Evolutionary conservation across 1,140 invertebrate genomes (phyloP).

Genomic region (Potamilus streckersoni): DNA sequence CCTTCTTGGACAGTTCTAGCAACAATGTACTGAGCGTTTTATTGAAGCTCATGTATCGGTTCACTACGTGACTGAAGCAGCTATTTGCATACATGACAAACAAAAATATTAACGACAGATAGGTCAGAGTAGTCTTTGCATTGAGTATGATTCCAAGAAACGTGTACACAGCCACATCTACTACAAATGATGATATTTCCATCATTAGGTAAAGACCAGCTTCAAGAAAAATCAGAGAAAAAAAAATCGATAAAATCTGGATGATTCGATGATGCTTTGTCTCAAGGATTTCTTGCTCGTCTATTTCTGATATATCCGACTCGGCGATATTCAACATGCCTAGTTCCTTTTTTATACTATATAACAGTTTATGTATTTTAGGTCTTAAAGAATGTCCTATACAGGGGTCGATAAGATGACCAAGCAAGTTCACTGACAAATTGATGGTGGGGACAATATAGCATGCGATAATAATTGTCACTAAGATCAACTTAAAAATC

Average conservation of each 20-base stretch:
- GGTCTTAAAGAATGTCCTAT: background rate
- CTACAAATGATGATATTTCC: conserved; percentile 35
- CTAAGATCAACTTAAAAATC: conserved; percentile 1
- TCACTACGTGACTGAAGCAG: conserved; percentile 33
- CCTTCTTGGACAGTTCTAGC: conserved; percentile 17
- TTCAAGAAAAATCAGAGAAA: conserved; percentile 34
- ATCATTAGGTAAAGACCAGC: conserved; percentile 28
- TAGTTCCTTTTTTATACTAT: background rate
- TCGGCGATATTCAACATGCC: background rate
- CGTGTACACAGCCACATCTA: conserved; percentile 39
- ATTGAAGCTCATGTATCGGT: conserved; percentile 39
- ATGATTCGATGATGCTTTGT: background rate
- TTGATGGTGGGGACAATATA: conserved; percentile 23
- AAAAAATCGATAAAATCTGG: conserved; percentile 13
- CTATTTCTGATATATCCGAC: conserved; percentile 4
- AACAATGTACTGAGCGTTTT: conserved; percentile 31
- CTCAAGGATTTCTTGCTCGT: background rate
- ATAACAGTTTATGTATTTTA: background rate
- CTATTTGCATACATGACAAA: conserved; percentile 37
- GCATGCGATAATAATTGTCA: conserved; percentile 15
- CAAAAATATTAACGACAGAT: conserved; percentile 33
- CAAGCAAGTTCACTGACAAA: conserved; percentile 8
- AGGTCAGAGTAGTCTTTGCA: conserved; percentile 30
- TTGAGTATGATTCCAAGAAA: conserved; percentile 43
- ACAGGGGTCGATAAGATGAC: conserved; percentile 10